A percentile compares a stretch with the other conserved stretches of the same genome.
Conservation (phyloP, 2,113 vertebrate genomes). For the Nycticebus coucang region DNA sequence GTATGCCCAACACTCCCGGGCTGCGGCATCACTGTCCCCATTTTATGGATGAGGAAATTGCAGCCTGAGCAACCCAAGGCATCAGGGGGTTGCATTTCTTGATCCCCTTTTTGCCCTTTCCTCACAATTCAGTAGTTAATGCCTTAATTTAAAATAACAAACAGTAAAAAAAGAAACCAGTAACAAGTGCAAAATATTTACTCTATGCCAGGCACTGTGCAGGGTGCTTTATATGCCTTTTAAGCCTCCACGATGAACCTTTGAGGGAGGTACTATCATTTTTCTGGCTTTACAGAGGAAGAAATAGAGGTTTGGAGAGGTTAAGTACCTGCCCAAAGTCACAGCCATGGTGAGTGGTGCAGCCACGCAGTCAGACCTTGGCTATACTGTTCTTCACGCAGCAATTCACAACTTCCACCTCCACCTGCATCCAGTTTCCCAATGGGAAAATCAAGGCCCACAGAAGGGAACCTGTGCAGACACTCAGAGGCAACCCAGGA, state of each 20-base stretch:
- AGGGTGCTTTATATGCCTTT: neutral
- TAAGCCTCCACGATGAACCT: neutral
- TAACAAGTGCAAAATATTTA: neutral
- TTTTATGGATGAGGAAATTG: neutral
- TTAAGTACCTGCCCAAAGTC: neutral
- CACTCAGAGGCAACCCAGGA: neutral
- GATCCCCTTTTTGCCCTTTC: neutral
- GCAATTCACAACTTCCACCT: neutral
- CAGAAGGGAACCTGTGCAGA: neutral
- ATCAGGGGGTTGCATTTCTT: neutral
- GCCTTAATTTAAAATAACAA: neutral
- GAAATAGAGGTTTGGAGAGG: neutral
- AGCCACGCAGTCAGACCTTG: neutral
- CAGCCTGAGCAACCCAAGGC: neutral
- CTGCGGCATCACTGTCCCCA: no score
- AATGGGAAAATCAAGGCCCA: neutral
- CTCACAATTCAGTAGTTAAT: neutral
- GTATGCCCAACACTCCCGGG: neutral
- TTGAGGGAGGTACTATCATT: neutral
- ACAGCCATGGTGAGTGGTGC: fast-evolving
- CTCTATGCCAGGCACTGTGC: neutral
- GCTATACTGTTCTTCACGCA: neutral
- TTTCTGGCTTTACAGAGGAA: neutral
- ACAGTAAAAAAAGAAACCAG: neutral
- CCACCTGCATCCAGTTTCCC: neutral